Conservation (phyloP, 2,888 invertebrate genomes). For the Polietes domitor region DNA sequence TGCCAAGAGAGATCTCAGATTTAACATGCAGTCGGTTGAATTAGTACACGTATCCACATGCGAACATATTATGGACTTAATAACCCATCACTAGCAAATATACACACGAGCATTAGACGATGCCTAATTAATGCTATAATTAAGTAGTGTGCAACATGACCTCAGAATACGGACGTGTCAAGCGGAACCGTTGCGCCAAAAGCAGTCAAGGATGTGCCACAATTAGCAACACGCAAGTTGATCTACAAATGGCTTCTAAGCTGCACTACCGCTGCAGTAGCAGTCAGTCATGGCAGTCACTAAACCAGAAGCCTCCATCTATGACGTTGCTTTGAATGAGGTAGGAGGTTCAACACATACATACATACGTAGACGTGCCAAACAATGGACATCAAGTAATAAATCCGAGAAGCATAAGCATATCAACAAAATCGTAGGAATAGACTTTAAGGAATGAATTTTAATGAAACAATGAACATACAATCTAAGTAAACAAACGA, state of each 20-base stretch:
- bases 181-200: conserved; percentile 70
- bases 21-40: not conserved
- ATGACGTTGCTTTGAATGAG: too few species aligned
- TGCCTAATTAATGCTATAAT: conserved; percentile 62
- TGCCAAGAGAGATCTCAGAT: not conserved
- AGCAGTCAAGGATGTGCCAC: conserved; percentile 66
- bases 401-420: conserved; percentile 17
- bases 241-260: conserved; percentile 32
- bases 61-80: not conserved
- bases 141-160: conserved; percentile 63
- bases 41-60: not conserved
- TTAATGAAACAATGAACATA: not conserved
- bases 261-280: conserved; percentile 8
- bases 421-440: not conserved
- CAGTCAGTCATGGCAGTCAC: not conserved
- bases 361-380: not conserved
- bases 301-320: not conserved
- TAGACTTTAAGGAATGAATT: not conserved
- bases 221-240: conserved; percentile 63
- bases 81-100: too few species aligned
- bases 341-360: not conserved
- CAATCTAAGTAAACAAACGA: not conserved
- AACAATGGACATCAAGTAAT: not conserved
- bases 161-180: conserved; percentile 62
- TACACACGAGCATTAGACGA: not conserved